These are phyloP conservation scores for Poeciliopsis prolifica DNA, from an alignment of 2,113 vertebrate genomes.

Conservation along the genomic window DNA sequence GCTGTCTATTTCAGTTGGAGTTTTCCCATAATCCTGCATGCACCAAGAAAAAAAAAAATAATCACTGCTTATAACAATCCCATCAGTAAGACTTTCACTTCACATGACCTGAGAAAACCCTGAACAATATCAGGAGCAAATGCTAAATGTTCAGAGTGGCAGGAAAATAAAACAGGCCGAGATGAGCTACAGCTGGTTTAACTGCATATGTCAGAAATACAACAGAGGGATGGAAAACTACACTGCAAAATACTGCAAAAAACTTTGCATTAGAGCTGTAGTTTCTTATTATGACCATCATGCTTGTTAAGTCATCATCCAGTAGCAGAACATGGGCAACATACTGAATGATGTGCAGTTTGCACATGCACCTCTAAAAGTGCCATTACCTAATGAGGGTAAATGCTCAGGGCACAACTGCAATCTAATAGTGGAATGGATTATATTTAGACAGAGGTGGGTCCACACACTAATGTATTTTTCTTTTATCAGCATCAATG, in stretches of 20 bases:
- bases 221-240: background rate
- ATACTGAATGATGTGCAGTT: conserved; percentile 25
- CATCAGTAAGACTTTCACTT: background rate
- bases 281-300: background rate
- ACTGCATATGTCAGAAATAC: too few relatives aligned
- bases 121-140: background rate
- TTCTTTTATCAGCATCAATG: background rate
- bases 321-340: conserved; percentile 10
- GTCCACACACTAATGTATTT: background rate
- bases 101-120: background rate
- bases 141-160: background rate
- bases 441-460: conserved; percentile 30
- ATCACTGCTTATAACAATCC: background rate
- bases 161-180: background rate
- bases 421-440: conserved; percentile 31
- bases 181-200: background rate
- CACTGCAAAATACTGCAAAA: background rate
- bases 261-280: background rate
- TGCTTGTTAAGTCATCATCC: conserved; percentile 19
- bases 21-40: background rate
- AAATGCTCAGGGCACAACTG: conserved; percentile 35
- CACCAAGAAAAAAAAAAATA: background rate
- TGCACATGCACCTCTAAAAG: conserved; percentile 27
- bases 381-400: conserved; percentile 68
- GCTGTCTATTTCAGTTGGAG: background rate